These are phyloP conservation scores for Atta cephalotes DNA, from an alignment of 1,140 invertebrate genomes.

Conservation along the genomic window DNA sequence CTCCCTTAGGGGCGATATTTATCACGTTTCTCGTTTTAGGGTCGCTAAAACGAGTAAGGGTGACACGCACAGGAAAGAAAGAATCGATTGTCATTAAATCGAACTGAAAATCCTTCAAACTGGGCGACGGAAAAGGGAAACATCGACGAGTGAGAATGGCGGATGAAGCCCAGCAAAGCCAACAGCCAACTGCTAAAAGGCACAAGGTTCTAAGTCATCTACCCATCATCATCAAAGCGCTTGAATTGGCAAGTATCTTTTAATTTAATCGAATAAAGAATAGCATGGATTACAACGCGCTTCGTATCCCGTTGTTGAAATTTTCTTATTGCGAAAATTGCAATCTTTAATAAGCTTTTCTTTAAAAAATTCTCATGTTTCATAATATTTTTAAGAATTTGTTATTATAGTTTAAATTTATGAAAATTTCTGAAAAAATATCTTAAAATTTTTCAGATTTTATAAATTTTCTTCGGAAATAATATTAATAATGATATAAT, in stretches of 20 bases:
- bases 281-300: background rate
- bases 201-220: slow-evolving; percentile 78
- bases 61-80: slow-evolving; percentile 12
- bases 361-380: no score
- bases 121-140: slow-evolving; percentile 84
- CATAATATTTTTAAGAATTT: no score
- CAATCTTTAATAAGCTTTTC: no score
- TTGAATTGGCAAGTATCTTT: slow-evolving; percentile 84
- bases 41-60: slow-evolving; percentile 29
- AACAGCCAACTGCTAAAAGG: slow-evolving; percentile 79
- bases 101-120: slow-evolving; percentile 77
- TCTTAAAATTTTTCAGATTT: no score
- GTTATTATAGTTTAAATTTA: no score
- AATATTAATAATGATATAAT: no score
- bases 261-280: background rate
- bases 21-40: slow-evolving; percentile 61
- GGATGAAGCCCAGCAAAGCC: slow-evolving; percentile 80
- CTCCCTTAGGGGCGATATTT: slow-evolving; percentile 54
- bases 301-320: background rate
- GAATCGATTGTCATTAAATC: slow-evolving; percentile 65
- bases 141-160: slow-evolving; percentile 85
- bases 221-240: slow-evolving; percentile 83
- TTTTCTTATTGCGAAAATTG: background rate
- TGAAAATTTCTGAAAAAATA: no score
- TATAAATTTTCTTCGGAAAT: background rate